These are phyloP conservation scores for Calidris pygmaea DNA, from an alignment of 2,113 vertebrate genomes.

Conservation along the genomic window DNA sequence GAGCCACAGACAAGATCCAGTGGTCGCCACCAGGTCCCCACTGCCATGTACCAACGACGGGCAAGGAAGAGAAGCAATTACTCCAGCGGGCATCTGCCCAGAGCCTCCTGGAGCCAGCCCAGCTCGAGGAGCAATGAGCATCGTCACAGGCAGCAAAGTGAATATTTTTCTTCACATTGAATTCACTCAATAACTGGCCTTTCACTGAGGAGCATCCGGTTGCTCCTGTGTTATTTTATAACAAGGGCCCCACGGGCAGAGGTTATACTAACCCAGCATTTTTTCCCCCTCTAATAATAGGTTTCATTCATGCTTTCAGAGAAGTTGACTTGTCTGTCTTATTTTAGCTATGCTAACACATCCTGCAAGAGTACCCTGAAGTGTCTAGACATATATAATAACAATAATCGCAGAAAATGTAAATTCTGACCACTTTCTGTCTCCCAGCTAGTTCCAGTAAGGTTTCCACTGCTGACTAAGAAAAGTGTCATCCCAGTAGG, in stretches of 20 bases:
- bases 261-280: not conserved
- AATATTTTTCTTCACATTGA: not conserved
- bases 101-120: not conserved
- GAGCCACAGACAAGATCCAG: not conserved
- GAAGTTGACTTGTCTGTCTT: not conserved
- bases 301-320: slow-evolving; percentile 18
- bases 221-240: not conserved
- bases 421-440: not conserved
- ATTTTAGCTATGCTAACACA: not conserved
- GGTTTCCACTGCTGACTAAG: not conserved
- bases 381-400: not conserved
- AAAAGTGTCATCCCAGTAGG: not conserved
- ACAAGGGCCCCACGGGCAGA: not conserved
- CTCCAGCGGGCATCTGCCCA: not conserved
- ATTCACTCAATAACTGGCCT: not conserved
- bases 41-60: accelerated
- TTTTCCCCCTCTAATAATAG: not conserved
- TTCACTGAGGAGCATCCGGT: not conserved
- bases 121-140: not conserved
- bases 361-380: not conserved
- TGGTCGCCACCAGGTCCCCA: not conserved
- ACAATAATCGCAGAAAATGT: not conserved
- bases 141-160: not conserved
- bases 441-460: not conserved
- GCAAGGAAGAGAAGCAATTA: not conserved